These are phyloP conservation scores for Drosophila recens DNA, from an alignment of 2,888 invertebrate genomes.

Conservation along the genomic window DNA sequence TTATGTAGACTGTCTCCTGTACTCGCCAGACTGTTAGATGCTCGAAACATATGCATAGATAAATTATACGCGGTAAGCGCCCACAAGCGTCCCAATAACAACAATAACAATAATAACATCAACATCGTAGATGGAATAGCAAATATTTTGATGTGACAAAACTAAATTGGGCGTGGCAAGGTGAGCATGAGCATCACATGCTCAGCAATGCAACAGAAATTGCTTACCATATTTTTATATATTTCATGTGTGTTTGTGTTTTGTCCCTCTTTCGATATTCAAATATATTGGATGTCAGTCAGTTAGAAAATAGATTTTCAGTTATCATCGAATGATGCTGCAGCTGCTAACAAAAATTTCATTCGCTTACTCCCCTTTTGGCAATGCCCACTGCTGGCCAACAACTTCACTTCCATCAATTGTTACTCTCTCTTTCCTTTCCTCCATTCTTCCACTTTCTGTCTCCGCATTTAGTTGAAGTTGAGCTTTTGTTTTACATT, in stretches of 20 bases:
- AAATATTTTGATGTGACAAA: slow-evolving; percentile 76
- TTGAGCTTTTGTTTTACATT: slow-evolving; percentile 62
- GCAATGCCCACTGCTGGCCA: slow-evolving; percentile 4
- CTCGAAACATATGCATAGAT: slow-evolving; percentile 79
- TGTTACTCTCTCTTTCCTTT: slow-evolving; percentile 20
- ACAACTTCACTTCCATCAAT: slow-evolving; percentile 45
- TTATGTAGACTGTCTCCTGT: slow-evolving; percentile 51
- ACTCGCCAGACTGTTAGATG: slow-evolving; percentile 62
- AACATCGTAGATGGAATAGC: slow-evolving; percentile 21
- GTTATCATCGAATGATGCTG: slow-evolving; percentile 65
- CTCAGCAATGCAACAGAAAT: slow-evolving; percentile 33
- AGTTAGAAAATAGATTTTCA: slow-evolving; percentile 78
- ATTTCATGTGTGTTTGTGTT: slow-evolving; percentile 8
- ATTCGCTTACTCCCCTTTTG: neutral
- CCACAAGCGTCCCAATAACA: slow-evolving; percentile 59
- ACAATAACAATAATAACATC: slow-evolving; percentile 36
- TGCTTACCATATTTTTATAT: slow-evolving; percentile 33
- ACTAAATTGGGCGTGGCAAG: slow-evolving; percentile 76
- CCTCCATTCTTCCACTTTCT: neutral
- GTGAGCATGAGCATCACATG: slow-evolving; percentile 46
- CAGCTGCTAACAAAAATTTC: slow-evolving; percentile 62
- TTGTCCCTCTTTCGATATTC: slow-evolving; percentile 35
- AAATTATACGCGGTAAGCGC: slow-evolving; percentile 80
- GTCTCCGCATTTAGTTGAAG: slow-evolving; percentile 22
- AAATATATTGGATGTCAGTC: slow-evolving; percentile 74